Evolutionary conservation across 1,140 invertebrate species (phyloP).

Genomic region (Diachasmimorpha longicaudata): DNA sequence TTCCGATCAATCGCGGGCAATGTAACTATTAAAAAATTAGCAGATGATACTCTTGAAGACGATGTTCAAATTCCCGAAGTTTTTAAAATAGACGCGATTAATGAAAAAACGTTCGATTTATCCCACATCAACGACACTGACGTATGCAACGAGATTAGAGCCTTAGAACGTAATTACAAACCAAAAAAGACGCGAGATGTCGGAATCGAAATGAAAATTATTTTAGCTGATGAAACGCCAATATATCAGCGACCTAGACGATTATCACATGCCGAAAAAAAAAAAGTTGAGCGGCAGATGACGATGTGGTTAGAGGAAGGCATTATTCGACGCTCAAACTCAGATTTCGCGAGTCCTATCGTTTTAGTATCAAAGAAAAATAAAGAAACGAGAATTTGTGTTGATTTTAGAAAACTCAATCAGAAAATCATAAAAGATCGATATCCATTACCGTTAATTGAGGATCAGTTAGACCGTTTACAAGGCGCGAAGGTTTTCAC

Average conservation of each 20-base stretch:
- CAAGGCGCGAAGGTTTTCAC: conserved; percentile 49
- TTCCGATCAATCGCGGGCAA: too few species aligned
- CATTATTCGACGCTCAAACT: conserved; percentile 40
- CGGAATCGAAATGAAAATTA: background rate
- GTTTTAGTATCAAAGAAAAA: conserved; percentile 61
- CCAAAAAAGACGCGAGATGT: too few species aligned
- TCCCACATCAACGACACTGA: too few species aligned
- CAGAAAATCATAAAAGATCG: conserved; percentile 47
- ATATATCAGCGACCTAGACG: conserved; percentile 11
- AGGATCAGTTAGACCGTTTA: conserved; percentile 56
- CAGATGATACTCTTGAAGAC: too few species aligned
- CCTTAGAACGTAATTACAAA: too few species aligned
- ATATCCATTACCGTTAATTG: conserved; percentile 63
- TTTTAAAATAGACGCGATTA: too few species aligned
- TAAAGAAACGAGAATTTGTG: conserved; percentile 28
- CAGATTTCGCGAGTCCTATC: conserved; percentile 58
- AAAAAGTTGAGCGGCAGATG: conserved; percentile 30
- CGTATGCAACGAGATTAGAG: too few species aligned
- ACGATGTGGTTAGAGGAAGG: conserved; percentile 26
- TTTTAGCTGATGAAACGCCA: conserved; percentile 20
- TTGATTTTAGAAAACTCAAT: conserved; percentile 49
- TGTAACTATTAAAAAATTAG: too few species aligned
- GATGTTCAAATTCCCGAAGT: too few species aligned
- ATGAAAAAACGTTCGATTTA: too few species aligned
- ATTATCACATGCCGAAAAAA: conserved; percentile 24